Evolutionary conservation across 2,797 vertebrate species (phyloP), one percentile per base, ranked within the genome.

Genomic region (Pseudochirops corinnae): DNA sequence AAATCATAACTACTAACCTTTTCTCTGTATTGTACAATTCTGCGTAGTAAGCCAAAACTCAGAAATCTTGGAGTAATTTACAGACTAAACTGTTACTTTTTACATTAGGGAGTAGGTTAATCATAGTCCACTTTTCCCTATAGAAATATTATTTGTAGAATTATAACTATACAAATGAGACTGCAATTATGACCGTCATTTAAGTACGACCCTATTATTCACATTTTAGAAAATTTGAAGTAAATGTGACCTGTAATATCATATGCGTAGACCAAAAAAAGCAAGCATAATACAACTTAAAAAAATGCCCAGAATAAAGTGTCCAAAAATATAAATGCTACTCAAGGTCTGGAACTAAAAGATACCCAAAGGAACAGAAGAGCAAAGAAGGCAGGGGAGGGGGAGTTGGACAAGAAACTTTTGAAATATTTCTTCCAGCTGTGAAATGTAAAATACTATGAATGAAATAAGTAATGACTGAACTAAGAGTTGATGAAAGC

Each of bases 111-210:
- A 82, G 93, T 94, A 95, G 91, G 39, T 91, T 92, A 90, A 55
- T 90, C 67, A 93, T 9, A 90, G 56, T 57, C 92, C 67, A 33
- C 92, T 9, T 1, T 56, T 55, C 92, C 50, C n/a, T 56, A 93
- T 5, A 93, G 57, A 94, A 95, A 90, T 52, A 93, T 29, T 29
- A 94, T 91, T 60, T 57, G 91, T 31, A 93, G 39, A 55, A 82
- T 67, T 96, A 91, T 90, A 95, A 58, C 94, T 93, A 67, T 91
- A 95, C 93, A 96, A 96, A 90, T 82, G 16, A n/a, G 96, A 91
- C 31, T 67, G 60, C 60, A n/a, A 16, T 67, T 39, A 91, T 33
- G 26, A 60, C 14, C 58, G 91, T 56, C 87, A 94, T 90, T 96
- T 94, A 93, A 90, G 60, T 50, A 39, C 58, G 55, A n/a, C 53